A percentile compares a stretch with the other conserved stretches of the same genome.
Conservation (phyloP, 2,113 vertebrate species). For the Tachysurus vachellii region DNA sequence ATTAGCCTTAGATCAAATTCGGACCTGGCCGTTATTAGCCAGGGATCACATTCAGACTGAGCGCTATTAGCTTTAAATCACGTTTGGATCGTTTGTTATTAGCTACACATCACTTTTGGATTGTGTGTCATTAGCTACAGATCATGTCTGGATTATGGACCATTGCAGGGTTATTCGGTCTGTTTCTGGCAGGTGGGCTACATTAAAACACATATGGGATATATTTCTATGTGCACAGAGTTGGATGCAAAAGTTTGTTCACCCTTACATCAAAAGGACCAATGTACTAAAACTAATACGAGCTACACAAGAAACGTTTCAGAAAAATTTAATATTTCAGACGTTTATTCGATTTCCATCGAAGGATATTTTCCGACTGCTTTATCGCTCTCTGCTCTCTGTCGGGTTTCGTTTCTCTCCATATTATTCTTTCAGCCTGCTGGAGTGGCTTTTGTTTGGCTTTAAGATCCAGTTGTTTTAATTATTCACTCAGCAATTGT, state of each 20-base stretch:
- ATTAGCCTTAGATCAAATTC: conserved; percentile 15
- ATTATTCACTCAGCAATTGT: background rate
- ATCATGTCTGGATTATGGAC: conserved; percentile 21
- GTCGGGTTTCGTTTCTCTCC: background rate
- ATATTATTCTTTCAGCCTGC: background rate
- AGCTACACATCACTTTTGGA: background rate
- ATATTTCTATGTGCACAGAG: background rate
- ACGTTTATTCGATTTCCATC: background rate
- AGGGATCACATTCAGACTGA: conserved; percentile 6
- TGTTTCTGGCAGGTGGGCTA: background rate
- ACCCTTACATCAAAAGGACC: background rate
- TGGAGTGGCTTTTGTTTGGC: background rate
- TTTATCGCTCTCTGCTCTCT: background rate
- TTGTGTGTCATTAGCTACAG: conserved; percentile 27
- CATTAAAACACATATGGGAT: background rate
- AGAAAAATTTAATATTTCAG: background rate
- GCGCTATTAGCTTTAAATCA: conserved; percentile 27
- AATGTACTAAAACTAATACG: background rate
- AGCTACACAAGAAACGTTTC: background rate
- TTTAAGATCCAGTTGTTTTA: background rate
- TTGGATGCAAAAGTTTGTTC: conserved; percentile 9
- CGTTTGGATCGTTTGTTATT: background rate
- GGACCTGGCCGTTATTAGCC: conserved; percentile 13
- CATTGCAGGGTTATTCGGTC: background rate
- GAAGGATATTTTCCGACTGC: background rate